Conservation (phyloP, 2,797 vertebrate genomes). For the Gymnothorax javanicus region DNA sequence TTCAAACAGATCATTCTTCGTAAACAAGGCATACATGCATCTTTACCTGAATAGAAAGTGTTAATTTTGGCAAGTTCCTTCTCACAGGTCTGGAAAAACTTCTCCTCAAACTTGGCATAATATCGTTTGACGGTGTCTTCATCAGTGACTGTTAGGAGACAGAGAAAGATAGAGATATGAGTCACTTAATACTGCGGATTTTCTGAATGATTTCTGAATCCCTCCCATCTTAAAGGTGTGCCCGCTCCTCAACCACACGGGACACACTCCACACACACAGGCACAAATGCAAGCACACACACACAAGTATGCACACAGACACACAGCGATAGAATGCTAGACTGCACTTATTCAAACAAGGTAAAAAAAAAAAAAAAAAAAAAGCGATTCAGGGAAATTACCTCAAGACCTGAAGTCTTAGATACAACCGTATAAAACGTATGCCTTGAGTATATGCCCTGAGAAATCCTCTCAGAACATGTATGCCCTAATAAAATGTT, state of each 20-base stretch:
- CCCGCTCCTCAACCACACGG: background rate
- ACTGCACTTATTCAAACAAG: background rate
- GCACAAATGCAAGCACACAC: background rate
- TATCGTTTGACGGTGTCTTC: constrained; percentile 96
- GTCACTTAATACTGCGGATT: constrained; percentile 38
- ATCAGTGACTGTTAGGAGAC: constrained; percentile 83
- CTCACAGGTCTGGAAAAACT: constrained; percentile 97
- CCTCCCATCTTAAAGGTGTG: constrained; percentile 34
- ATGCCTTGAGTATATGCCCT: too few species aligned
- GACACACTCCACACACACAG: constrained; percentile 30
- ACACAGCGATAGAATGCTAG: background rate
- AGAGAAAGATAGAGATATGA: constrained; percentile 26
- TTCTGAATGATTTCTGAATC: constrained; percentile 43
- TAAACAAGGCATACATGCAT: background rate
- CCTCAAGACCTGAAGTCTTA: background rate
- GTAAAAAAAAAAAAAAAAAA: too few species aligned
- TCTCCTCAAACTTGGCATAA: constrained; percentile 98
- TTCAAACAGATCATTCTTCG: too few species aligned
- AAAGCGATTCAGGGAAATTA: background rate
- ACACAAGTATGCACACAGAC: constrained; percentile 13
- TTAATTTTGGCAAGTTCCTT: constrained; percentile 99
- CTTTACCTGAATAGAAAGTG: constrained; percentile 97
- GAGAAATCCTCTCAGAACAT: too few species aligned
- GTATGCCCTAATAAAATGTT: too few species aligned
- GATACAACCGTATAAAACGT: too few species aligned